Evolutionary conservation across 2,888 invertebrate genomes (phyloP), one percentile per base, ranked within the genome.

Genomic region (Drosophila mettleri): DNA sequence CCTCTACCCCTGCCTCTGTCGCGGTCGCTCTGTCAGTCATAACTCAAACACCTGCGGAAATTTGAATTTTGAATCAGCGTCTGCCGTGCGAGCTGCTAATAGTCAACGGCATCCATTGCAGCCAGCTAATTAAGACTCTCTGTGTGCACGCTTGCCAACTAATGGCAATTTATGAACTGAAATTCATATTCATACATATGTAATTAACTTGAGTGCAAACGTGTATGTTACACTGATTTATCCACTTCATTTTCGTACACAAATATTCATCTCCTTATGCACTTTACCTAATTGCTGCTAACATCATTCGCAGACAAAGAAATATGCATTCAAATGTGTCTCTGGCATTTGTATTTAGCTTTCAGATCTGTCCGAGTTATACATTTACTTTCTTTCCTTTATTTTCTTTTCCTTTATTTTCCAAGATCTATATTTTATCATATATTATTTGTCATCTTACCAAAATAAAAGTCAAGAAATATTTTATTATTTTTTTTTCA

Each of bases 11-110:
- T 0, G 9, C 18, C 12, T 5, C 7, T 7, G 20, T 34, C 51
- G 38, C n/a, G 36, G 24, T 1, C 18, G 18, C 22, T 16, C 58
- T 52, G 69, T 55, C 69, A 74, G 63, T 76, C 68, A 68, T 64
- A 72, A 67, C 33, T 48, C 51, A 36, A 45, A 60, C 72, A 76
- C 72, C 68, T 68, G 72, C 58, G 77, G 63, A 72, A 64, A 69
- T 75, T 64, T 77, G 51, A 72, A 72, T 72, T 58, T 51, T 22
- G 38, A 12, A 53, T 60, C 49, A 49, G 52, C 63, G 68, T 74
- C 63, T 57, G 52, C 20, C 46, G 39, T n/a, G 45, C 33, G 29
- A 16, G 43, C 29, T 51, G 65, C 16, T 43, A 49, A 41, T 46
- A 53, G 24, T 31, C 36, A 9, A 33, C 18, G 20, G 27, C 12